A percentile compares a stretch with the other conserved stretches of the same genome.
These are phyloP conservation scores for Labeo calbasu DNA, from an alignment of 2,797 vertebrate genomes.

Conservation along the genomic window DNA sequence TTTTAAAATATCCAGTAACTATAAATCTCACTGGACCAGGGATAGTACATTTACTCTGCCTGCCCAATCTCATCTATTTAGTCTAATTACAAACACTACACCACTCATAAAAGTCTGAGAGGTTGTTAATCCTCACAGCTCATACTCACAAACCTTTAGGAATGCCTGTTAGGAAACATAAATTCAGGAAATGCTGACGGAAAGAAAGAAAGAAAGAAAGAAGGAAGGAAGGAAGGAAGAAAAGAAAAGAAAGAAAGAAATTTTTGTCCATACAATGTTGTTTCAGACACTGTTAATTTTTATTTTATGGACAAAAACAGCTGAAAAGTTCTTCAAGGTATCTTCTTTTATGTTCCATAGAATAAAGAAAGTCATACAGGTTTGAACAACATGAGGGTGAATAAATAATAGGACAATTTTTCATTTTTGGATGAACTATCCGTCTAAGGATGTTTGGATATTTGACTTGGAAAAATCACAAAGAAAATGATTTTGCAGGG, in stretches of 20 bases:
- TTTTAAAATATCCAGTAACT: slow-evolving; percentile 72
- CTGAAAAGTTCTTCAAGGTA: too few relatives aligned
- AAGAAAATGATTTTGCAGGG: not conserved
- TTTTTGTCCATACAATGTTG: too few relatives aligned
- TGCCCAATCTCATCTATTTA: slow-evolving; percentile 81
- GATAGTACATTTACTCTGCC: slow-evolving; percentile 78
- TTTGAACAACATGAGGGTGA: not conserved
- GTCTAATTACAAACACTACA: slow-evolving; percentile 83
- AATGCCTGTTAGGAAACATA: slow-evolving; percentile 76
- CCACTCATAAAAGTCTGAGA: slow-evolving; percentile 81
- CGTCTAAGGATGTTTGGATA: not conserved
- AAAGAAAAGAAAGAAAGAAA: slow-evolving; percentile 69
- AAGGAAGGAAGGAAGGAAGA: slow-evolving; percentile 66
- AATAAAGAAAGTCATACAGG: not conserved
- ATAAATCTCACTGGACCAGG: slow-evolving; percentile 79
- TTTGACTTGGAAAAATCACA: not conserved
- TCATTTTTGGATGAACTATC: not conserved
- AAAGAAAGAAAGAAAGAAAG: slow-evolving; percentile 32
- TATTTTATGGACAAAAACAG: too few relatives aligned
- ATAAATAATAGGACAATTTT: not conserved
- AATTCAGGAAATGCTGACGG: slow-evolving; percentile 64
- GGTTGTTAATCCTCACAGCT: slow-evolving; percentile 81
- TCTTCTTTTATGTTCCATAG: not conserved
- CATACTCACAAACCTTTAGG: slow-evolving; percentile 70
- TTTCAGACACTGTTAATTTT: too few relatives aligned